Evolutionary conservation across 92 coral and sea anemone genomes (phyloP).

Genomic region (Siderastrea radians): DNA sequence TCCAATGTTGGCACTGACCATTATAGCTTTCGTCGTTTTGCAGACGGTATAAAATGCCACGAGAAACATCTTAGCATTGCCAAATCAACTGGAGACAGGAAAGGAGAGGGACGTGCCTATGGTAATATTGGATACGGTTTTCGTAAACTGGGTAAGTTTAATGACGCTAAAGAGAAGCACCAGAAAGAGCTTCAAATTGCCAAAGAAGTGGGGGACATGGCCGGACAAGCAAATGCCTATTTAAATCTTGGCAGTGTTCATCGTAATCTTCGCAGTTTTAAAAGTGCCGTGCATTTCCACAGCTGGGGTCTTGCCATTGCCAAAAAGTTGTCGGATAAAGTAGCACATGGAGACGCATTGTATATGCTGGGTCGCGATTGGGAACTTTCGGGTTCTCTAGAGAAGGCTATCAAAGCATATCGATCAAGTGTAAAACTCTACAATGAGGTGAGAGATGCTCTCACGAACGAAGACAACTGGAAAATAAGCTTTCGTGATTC

Average conservation of each 20-base stretch:
- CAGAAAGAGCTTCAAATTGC: neutral
- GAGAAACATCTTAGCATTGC: neutral
- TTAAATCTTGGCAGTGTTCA: neutral
- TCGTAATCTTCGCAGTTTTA: neutral
- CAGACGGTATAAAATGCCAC: neutral
- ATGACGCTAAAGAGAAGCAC: neutral
- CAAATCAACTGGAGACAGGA: neutral
- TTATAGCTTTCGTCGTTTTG: neutral
- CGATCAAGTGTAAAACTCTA: neutral
- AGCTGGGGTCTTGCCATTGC: neutral
- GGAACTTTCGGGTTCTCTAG: neutral
- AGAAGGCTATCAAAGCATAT: neutral
- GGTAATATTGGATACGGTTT: neutral
- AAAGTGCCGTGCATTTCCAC: neutral
- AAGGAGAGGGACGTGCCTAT: neutral
- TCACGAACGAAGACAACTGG: neutral
- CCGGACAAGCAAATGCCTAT: neutral
- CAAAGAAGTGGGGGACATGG: neutral
- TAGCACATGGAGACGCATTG: neutral
- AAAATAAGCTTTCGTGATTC: conserved; percentile 5
- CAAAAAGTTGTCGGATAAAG: neutral
- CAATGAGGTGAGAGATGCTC: neutral
- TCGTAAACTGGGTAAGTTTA: neutral
- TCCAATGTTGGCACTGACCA: neutral
- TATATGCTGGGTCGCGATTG: neutral